Evolutionary conservation across 2,888 invertebrate species (phyloP).

Genomic region (Amiota minor): DNA sequence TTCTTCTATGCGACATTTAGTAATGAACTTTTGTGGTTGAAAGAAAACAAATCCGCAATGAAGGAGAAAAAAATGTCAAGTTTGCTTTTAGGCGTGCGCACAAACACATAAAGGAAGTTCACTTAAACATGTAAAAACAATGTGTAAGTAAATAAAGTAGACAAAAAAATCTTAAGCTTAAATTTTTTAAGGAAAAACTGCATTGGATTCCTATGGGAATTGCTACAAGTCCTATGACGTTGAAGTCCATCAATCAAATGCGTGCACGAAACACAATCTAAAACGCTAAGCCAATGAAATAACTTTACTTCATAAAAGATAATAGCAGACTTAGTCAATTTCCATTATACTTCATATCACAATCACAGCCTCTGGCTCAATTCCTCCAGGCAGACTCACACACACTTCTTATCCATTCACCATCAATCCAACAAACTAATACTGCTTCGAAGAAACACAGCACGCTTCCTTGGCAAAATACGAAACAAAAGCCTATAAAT

Average conservation of each 20-base stretch:
- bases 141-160: constrained; percentile 6
- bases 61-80: constrained; percentile 57
- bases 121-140: neutral
- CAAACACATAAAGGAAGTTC: constrained; percentile 37
- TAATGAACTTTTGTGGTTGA: constrained; percentile 49
- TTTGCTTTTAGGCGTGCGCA: constrained; percentile 45
- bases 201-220: too few species aligned
- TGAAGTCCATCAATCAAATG: constrained; percentile 23
- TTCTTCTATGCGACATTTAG: constrained; percentile 19
- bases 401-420: neutral
- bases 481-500: constrained; percentile 65
- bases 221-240: neutral
- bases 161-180: neutral
- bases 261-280: constrained; percentile 36
- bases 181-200: neutral
- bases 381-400: neutral
- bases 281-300: constrained; percentile 48
- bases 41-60: constrained; percentile 8
- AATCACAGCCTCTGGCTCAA: constrained; percentile 5
- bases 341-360: constrained; percentile 56
- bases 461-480: neutral
- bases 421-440: neutral
- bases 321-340: constrained; percentile 62
- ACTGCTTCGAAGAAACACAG: neutral
- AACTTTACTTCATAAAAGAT: constrained; percentile 65